Base-by-base conservation (phyloP, 2,113 vertebrate genomes). In the Excalfactoria chinensis region DNA sequence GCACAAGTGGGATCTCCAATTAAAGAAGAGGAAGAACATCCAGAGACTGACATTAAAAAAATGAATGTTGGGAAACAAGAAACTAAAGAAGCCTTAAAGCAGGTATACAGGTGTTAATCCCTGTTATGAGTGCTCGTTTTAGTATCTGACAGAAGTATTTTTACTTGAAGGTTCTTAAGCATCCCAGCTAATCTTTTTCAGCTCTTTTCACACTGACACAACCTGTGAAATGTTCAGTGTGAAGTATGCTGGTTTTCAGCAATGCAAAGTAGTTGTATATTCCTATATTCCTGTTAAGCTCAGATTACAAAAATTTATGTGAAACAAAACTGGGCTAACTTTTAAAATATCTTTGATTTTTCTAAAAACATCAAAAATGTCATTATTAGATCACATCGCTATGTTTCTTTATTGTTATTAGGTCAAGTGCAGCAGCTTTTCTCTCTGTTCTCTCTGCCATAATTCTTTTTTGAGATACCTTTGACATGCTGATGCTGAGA, bases 1-100 rank as follows among this genome's bases (percentile, higher is more conserved):
- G 56, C 88, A 55, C 97, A 98, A 87, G 76, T 97, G 91, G 93
- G 97, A 93, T 89, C 98, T 96, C 58, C 98, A 40, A 94, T 98
- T 95, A 98, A 97, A 96, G 99, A 99, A 67, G 98, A 99, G 83
- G 98, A 98, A 93, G 95, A 97, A 72, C 92, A 88, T 94, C 55
- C 59, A 71, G 95, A 94, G 59, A 53, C 83, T 79, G 97, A 97
- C 46, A 34, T 60, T 82, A 98, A 94, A 89, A 98, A 97, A 94
- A 74, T 90, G 21, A 90, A 51, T 94, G 49, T 90, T 72, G 96
- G 92, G 59, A 98, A 96, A 88, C 97, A 95, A 68, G 98, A 98
- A 37, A 72, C 94, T 37, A 97, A 93, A 93, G 98, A 98, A 28
- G 22, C 79, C 62, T 72, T 96, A 35, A 98, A 97, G 75, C 97